Conservation (phyloP, 2,113 vertebrate species). For the Noctilio leporinus region DNA sequence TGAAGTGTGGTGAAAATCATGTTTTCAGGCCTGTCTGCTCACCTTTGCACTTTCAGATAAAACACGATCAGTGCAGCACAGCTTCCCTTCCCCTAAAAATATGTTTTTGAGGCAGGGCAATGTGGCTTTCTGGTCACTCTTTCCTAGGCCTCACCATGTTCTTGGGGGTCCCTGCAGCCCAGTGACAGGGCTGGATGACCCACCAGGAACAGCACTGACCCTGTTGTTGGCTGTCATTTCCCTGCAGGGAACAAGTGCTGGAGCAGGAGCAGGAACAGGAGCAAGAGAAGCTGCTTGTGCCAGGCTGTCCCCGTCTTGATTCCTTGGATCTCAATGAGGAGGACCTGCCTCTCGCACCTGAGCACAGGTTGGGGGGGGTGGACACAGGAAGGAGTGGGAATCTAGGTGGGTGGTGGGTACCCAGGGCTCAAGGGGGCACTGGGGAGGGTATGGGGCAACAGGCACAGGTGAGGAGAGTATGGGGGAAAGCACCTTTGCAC, state of each 20-base stretch:
- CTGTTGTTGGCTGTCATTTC: background rate
- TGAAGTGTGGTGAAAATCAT: background rate
- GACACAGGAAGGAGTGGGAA: background rate
- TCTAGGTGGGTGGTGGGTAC: background rate
- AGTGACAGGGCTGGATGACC: fast-evolving
- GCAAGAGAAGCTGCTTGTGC: background rate
- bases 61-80: fast-evolving
- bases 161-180: background rate
- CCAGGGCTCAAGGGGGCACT: background rate
- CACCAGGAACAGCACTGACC: background rate
- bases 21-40: background rate
- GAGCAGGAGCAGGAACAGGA: constrained; percentile 8
- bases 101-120: background rate
- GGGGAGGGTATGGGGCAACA: background rate
- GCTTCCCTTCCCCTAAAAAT: background rate
- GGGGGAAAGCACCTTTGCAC: background rate
- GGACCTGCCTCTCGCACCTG: background rate
- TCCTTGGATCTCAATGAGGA: background rate
- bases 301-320: fast-evolving
- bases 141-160: background rate
- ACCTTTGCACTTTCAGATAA: background rate
- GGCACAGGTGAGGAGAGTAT: background rate
- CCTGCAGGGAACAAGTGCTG: constrained; percentile 30
- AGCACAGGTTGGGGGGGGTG: constrained; percentile 47
- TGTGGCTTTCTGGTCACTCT: fast-evolving